Percentiles rank a stretch among this genome's conserved stretches.
phyloP scores from a whole-genome alignment of 2,888 invertebrate genomes.

The Abrostola tripartita region DNA sequence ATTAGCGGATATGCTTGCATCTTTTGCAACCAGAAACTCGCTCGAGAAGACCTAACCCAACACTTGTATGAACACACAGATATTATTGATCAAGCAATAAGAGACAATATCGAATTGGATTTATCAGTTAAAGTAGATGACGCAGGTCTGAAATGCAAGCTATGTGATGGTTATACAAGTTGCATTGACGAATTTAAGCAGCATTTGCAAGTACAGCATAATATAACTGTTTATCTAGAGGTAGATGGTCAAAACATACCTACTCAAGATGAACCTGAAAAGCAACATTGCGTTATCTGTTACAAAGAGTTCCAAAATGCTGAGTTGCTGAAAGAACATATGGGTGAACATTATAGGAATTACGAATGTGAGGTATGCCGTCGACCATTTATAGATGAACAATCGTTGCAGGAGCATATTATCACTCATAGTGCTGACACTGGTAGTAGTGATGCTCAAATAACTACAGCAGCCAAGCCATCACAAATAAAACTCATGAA shows the following conservation, averaged over 20 bases:
- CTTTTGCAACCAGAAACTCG: constrained; percentile 48
- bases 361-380: constrained; percentile 69
- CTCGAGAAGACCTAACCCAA: constrained; percentile 38
- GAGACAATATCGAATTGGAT: constrained; percentile 44
- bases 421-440: constrained; percentile 52
- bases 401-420: constrained; percentile 51
- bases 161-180: constrained; percentile 58
- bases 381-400: constrained; percentile 65
- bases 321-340: constrained; percentile 71
- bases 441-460: constrained; percentile 70
- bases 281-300: constrained; percentile 67
- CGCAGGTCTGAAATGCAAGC: constrained; percentile 65
- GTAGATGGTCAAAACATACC: constrained; percentile 73
- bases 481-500: constrained; percentile 69
- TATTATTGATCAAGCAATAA: constrained; percentile 26
- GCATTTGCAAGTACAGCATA: constrained; percentile 63
- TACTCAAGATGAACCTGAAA: constrained; percentile 68
- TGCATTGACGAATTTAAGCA: constrained; percentile 60
- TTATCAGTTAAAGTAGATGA: constrained; percentile 70
- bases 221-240: constrained; percentile 60
- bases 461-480: constrained; percentile 66
- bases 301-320: constrained; percentile 63
- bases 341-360: constrained; percentile 74
- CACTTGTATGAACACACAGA: constrained; percentile 50
- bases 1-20: constrained; percentile 54